phyloP scores from a whole-genome alignment of 2,888 invertebrate genomes.

The Sturmia bella region DNA sequence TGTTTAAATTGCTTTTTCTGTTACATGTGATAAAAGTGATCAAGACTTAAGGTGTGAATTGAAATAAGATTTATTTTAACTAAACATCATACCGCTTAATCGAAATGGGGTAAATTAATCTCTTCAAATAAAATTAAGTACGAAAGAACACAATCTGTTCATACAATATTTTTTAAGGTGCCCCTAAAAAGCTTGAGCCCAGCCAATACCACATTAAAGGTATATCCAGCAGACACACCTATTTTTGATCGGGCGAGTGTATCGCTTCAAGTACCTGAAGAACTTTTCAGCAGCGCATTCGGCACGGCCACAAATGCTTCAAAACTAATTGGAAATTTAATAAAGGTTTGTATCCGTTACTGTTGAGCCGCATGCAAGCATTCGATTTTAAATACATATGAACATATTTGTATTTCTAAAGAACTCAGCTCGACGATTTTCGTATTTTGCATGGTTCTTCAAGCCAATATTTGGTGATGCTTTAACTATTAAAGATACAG shows the following conservation, averaged over 20 bases:
- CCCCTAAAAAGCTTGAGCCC: slow-evolving; percentile 62
- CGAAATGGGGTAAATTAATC: neutral
- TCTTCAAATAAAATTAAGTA: neutral
- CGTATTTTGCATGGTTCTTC: slow-evolving; percentile 87
- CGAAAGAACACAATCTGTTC: neutral
- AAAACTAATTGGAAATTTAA: slow-evolving; percentile 84
- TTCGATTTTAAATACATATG: neutral
- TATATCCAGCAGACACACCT: slow-evolving; percentile 82
- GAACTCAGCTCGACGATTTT: slow-evolving; percentile 90
- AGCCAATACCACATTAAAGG: slow-evolving; percentile 73
- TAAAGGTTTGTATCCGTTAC: slow-evolving; percentile 82
- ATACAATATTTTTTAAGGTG: slow-evolving; percentile 21
- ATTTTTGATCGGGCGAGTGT: slow-evolving; percentile 83
- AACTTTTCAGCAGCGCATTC: slow-evolving; percentile 84
- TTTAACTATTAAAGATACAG: slow-evolving; percentile 88
- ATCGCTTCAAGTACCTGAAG: slow-evolving; percentile 84
- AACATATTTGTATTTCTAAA: slow-evolving; percentile 81
- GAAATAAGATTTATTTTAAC: neutral
- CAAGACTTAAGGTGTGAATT: too few relatives aligned
- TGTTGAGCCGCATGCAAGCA: neutral
- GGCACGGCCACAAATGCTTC: slow-evolving; percentile 84
- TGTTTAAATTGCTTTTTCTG: too few relatives aligned
- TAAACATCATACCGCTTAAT: neutral
- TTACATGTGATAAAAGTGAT: too few relatives aligned
- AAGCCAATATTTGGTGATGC: slow-evolving; percentile 88